Percentiles rank a stretch among this genome's conserved stretches.
Conservation (phyloP, 2,888 invertebrate species). For the Sisyra terminalis region DNA sequence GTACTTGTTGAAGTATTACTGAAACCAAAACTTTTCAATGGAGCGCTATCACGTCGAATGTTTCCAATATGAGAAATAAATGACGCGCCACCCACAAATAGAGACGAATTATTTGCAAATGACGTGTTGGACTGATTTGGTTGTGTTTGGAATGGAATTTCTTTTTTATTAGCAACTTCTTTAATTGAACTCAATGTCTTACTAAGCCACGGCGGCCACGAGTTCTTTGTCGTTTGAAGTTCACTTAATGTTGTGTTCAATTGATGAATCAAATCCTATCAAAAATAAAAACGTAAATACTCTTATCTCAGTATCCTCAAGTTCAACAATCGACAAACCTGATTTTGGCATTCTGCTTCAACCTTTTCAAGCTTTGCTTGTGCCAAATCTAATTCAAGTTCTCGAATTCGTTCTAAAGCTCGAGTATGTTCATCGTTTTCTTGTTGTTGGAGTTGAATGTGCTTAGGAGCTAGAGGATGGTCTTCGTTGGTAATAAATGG, state of each 20-base stretch:
- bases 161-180: constrained; percentile 48
- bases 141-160: constrained; percentile 16
- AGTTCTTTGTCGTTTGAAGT: constrained; percentile 47
- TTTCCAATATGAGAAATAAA: constrained; percentile 26
- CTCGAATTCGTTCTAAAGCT: constrained; percentile 56
- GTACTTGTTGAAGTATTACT: constrained; percentile 12
- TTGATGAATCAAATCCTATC: constrained; percentile 77
- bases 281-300: constrained; percentile 13
- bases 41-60: constrained; percentile 31
- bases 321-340: too few species aligned
- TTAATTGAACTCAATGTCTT: constrained; percentile 73
- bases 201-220: constrained; percentile 88
- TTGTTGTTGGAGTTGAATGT: neutral
- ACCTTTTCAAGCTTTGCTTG: constrained; percentile 94
- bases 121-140: neutral
- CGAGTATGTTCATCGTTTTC: constrained; percentile 26
- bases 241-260: constrained; percentile 68
- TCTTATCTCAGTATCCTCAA: too few species aligned
- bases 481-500: neutral
- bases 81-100: constrained; percentile 15
- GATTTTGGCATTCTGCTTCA: constrained; percentile 91
- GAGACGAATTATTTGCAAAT: neutral
- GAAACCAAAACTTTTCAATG: constrained; percentile 18
- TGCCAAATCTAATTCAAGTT: constrained; percentile 88
- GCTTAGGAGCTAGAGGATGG: constrained; percentile 5